phyloP scores from a whole-genome alignment of 2,888 invertebrate genomes.

The Stenolophus ochropezus region DNA sequence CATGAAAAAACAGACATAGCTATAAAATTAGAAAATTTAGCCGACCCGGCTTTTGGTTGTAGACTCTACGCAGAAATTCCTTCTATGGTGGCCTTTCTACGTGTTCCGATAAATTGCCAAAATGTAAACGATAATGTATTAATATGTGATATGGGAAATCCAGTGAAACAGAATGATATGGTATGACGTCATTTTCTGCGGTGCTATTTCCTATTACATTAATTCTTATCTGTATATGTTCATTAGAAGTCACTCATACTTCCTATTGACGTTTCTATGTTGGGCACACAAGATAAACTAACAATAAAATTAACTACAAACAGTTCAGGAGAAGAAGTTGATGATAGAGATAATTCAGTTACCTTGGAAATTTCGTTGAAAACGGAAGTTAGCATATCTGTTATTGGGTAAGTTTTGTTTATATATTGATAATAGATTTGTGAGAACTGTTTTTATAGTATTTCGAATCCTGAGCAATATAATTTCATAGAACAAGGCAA shows the following conservation, averaged over 20 bases:
- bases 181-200: conserved; percentile 59
- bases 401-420: conserved; percentile 64
- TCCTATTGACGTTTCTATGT: conserved; percentile 64
- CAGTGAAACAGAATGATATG: conserved; percentile 61
- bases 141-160: conserved; percentile 66
- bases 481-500: conserved; percentile 63
- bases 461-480: conserved; percentile 63
- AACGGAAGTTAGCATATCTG: conserved; percentile 63
- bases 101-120: conserved; percentile 65
- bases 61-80: conserved; percentile 65
- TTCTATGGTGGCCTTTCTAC: conserved; percentile 63
- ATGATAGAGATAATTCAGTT: conserved; percentile 64
- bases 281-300: conserved; percentile 61
- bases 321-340: conserved; percentile 66
- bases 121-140: conserved; percentile 57
- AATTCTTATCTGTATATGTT: conserved; percentile 8
- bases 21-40: conserved; percentile 67
- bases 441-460: conserved; percentile 57
- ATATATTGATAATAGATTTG: background rate
- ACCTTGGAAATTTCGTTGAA: conserved; percentile 63
- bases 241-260: conserved; percentile 62
- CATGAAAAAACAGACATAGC: conserved; percentile 65
- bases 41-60: conserved; percentile 70
- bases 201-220: background rate
- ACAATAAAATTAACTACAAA: conserved; percentile 64